Conservation (phyloP, 2,113 vertebrate genomes). For the Rhea pennata region DNA sequence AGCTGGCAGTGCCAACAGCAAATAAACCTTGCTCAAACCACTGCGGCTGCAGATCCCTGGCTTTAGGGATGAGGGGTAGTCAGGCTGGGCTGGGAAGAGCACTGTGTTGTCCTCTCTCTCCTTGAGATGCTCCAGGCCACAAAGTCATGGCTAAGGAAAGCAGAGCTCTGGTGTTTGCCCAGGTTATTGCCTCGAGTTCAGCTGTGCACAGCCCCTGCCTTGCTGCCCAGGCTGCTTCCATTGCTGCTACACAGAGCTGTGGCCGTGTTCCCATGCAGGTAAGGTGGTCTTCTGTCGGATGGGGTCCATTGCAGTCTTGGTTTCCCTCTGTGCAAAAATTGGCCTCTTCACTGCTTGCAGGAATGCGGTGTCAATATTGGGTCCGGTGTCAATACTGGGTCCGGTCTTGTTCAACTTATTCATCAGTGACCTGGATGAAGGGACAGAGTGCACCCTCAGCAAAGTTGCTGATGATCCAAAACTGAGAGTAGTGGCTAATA, state of each 20-base stretch:
- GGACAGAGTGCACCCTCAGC: too few species aligned
- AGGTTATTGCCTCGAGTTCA: neutral
- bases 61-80: neutral
- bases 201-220: neutral
- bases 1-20: slow-evolving; percentile 24
- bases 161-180: neutral
- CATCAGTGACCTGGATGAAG: too few species aligned
- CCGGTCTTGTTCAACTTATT: too few species aligned
- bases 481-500: too few species aligned
- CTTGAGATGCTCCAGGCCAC: neutral
- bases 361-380: too few species aligned
- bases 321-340: neutral
- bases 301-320: neutral
- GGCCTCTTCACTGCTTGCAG: fast-evolving
- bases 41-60: neutral
- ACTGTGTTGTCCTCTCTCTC: neutral
- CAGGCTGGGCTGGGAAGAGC: neutral
- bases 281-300: neutral
- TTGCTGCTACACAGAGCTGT: neutral
- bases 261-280: neutral
- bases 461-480: too few species aligned
- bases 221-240: neutral
- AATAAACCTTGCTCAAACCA: slow-evolving; percentile 60
- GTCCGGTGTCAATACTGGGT: too few species aligned
- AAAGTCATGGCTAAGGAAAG: neutral